Conservation (phyloP, 2,888 invertebrate genomes). For the Philopedon plagiatum region DNA sequence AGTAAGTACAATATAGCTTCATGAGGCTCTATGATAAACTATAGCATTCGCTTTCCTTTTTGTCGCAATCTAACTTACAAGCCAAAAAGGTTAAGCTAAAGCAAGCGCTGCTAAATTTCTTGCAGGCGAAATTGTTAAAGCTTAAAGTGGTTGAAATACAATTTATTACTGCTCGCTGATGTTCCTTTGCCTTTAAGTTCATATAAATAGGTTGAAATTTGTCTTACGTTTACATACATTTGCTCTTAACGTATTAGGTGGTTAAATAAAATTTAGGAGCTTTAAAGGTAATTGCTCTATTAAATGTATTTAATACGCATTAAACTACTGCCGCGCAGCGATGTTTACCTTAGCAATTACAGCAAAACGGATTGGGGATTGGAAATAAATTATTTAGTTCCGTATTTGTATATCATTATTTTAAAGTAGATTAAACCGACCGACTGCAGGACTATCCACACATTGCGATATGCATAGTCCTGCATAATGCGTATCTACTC, state of each 20-base stretch:
- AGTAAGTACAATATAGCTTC: too few relatives aligned
- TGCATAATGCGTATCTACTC: too few relatives aligned
- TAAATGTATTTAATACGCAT: slow-evolving; percentile 5
- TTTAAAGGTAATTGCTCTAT: slow-evolving; percentile 8
- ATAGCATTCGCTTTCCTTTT: neutral
- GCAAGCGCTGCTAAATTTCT: slow-evolving; percentile 36
- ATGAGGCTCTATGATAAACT: too few relatives aligned
- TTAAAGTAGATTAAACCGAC: too few relatives aligned
- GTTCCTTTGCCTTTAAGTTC: slow-evolving; percentile 33
- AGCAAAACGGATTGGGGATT: neutral
- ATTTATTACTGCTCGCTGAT: slow-evolving; percentile 33
- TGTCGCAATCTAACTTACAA: neutral
- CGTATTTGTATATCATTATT: too few relatives aligned
- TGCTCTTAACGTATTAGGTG: slow-evolving; percentile 33
- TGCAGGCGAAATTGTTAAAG: slow-evolving; percentile 33
- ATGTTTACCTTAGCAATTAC: neutral
- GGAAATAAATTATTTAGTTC: too few relatives aligned
- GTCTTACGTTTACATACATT: slow-evolving; percentile 39
- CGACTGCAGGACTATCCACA: too few relatives aligned
- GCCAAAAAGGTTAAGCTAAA: neutral
- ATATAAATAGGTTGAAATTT: slow-evolving; percentile 46
- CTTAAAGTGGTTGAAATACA: slow-evolving; percentile 46
- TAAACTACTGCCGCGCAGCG: neutral
- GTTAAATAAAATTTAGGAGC: slow-evolving; percentile 29
- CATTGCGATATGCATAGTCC: too few relatives aligned